Evolutionary conservation across 2,888 invertebrate species (phyloP).

Genomic region (Cybosia mesomella): DNA sequence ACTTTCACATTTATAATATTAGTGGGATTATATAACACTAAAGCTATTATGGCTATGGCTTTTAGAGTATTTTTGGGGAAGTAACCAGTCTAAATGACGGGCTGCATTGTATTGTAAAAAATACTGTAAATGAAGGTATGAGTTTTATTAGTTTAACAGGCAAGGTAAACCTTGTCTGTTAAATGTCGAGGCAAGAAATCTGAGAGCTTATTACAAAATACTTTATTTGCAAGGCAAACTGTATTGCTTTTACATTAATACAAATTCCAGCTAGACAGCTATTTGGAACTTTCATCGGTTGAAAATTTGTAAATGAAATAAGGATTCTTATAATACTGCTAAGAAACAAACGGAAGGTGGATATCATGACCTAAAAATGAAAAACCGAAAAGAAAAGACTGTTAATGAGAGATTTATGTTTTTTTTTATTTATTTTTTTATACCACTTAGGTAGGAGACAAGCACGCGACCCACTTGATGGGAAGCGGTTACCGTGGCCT

Average conservation of each 20-base stretch:
- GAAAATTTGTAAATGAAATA: not conserved
- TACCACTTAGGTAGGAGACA: no score
- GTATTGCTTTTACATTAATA: not conserved
- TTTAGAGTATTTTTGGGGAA: not conserved
- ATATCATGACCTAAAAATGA: not conserved
- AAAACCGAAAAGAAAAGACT: no score
- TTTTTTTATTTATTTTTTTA: no score
- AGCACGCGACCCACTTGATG: no score
- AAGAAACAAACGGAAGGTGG: not conserved
- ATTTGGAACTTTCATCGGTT: not conserved
- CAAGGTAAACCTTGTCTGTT: not conserved
- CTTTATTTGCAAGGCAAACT: not conserved
- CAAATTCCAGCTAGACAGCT: conserved; percentile 2
- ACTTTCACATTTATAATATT: no score
- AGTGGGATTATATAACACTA: no score
- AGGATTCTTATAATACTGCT: not conserved
- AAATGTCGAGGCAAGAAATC: not conserved
- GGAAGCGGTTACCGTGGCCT: no score
- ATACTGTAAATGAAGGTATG: not conserved
- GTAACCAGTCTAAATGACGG: not conserved
- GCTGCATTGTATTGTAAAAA: not conserved
- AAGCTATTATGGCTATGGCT: not conserved
- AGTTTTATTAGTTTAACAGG: not conserved
- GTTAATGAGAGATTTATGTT: no score
- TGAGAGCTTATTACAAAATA: not conserved